phyloP scores from a whole-genome alignment of 2,888 invertebrate genomes.

The Chesias legatella region DNA sequence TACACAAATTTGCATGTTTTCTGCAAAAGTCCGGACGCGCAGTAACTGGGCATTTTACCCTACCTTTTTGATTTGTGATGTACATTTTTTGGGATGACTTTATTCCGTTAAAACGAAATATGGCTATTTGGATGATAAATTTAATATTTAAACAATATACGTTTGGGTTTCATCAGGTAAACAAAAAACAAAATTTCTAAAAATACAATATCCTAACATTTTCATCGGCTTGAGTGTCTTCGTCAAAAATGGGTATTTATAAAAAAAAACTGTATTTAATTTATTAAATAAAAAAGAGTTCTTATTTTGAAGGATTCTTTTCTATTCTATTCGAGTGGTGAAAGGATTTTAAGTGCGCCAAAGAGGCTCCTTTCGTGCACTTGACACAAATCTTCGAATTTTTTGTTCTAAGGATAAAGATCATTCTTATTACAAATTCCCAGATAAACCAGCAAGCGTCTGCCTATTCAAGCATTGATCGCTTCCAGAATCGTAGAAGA shows the following conservation, averaged over 20 bases:
- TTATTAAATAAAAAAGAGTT: no score
- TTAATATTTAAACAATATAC: slow-evolving; percentile 14
- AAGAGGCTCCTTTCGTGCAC: no score
- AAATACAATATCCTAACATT: no score
- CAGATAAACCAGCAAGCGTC: slow-evolving; percentile 5
- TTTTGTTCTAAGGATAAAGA: no score
- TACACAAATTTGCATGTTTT: slow-evolving; percentile 65
- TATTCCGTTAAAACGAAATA: slow-evolving; percentile 25
- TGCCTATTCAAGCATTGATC: slow-evolving; percentile 40
- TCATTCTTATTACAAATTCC: no score
- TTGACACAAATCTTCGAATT: no score
- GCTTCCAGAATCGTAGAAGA: slow-evolving; percentile 55
- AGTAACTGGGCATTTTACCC: slow-evolving; percentile 43
- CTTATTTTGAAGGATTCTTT: no score
- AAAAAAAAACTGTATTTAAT: no score
- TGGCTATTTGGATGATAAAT: slow-evolving; percentile 26
- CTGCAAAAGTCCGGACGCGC: slow-evolving; percentile 40
- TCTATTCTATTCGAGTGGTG: no score
- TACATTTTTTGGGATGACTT: slow-evolving; percentile 24
- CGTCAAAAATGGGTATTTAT: no score
- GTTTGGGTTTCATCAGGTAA: slow-evolving; percentile 2
- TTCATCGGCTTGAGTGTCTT: no score
- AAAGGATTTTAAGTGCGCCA: no score
- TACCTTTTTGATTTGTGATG: slow-evolving; percentile 53
- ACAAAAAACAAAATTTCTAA: neutral